Evolutionary conservation across 2,888 invertebrate genomes (phyloP).

Genomic region (Noctua comes): DNA sequence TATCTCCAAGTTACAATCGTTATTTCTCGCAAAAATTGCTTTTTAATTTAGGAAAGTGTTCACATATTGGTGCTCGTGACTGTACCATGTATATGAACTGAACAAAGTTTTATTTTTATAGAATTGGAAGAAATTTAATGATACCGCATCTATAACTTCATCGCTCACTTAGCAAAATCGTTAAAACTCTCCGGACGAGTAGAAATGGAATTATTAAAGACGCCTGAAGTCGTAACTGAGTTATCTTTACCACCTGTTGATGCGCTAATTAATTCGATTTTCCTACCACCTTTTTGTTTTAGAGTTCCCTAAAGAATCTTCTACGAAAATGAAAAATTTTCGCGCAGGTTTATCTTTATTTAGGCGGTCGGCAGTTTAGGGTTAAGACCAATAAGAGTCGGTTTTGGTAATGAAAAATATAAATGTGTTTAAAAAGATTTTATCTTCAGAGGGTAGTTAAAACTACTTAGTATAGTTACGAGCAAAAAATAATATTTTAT

Average conservation of each 20-base stretch:
- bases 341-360: conserved; percentile 24
- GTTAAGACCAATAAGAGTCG: conserved; percentile 23
- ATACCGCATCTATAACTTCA: conserved; percentile 40
- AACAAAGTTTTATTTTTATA: too few species aligned
- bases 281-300: conserved; percentile 71
- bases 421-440: background rate
- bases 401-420: background rate
- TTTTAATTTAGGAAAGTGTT: too few species aligned
- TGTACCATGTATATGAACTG: too few species aligned
- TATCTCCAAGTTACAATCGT: too few species aligned
- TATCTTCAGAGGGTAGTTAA: conserved; percentile 1
- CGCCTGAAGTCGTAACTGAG: conserved; percentile 78
- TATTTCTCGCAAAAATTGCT: too few species aligned
- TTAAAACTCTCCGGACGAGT: conserved; percentile 83
- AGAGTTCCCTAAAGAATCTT: conserved; percentile 66
- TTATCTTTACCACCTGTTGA: conserved; percentile 87
- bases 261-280: conserved; percentile 87
- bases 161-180: conserved; percentile 68
- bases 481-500: conserved; percentile 9
- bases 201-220: conserved; percentile 84
- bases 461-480: background rate
- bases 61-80: too few species aligned
- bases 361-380: conserved; percentile 14
- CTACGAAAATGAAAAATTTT: conserved; percentile 31
- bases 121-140: background rate